Evolutionary conservation across 2,113 vertebrate species (phyloP).

Genomic region (Fregata magnificens): DNA sequence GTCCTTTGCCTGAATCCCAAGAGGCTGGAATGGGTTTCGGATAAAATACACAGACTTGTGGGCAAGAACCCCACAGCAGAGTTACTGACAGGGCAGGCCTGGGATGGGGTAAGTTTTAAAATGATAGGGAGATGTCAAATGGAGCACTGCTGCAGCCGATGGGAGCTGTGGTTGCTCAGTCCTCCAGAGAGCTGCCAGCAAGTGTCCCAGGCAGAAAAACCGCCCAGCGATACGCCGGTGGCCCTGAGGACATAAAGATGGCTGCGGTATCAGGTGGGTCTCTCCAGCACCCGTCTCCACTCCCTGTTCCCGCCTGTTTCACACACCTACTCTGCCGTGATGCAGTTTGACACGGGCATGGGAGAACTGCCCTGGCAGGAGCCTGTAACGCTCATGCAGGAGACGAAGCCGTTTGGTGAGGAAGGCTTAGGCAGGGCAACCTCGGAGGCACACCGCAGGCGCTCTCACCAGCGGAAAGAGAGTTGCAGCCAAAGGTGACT

Average conservation of each 20-base stretch:
- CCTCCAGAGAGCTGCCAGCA: neutral
- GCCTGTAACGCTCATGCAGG: neutral
- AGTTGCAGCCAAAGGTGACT: neutral
- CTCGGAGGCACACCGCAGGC: neutral
- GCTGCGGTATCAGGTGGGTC: neutral
- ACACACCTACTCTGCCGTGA: neutral
- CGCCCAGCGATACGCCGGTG: rapidly evolving
- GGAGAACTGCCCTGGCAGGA: neutral
- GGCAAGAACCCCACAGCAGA: neutral
- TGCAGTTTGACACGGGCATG: neutral
- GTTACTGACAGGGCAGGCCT: neutral
- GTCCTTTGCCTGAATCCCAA: neutral
- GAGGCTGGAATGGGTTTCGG: neutral
- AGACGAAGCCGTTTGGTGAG: neutral
- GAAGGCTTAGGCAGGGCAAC: neutral
- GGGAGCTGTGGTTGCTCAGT: neutral
- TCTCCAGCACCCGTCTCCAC: neutral
- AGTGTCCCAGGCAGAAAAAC: neutral
- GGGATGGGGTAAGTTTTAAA: neutral
- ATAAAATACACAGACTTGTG: neutral
- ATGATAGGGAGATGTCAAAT: rapidly evolving
- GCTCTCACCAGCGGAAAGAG: neutral
- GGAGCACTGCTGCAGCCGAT: neutral
- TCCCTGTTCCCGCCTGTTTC: neutral
- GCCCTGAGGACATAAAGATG: neutral